Conservation (phyloP, 2,113 vertebrate genomes). For the Chaenocephalus aceratus region DNA sequence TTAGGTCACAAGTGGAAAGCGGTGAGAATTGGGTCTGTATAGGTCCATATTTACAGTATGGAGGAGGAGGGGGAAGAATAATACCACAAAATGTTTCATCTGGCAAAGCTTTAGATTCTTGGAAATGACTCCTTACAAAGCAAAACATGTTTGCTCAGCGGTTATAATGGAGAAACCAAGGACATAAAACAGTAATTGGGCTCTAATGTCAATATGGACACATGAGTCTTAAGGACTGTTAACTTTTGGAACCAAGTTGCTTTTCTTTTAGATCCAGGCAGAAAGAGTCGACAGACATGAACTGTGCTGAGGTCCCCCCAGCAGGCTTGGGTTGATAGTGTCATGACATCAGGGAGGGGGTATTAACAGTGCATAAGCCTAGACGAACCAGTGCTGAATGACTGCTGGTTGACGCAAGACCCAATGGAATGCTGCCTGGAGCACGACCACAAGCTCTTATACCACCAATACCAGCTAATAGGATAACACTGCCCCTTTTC, state of each 20-base stretch:
- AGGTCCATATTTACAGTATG: conserved; percentile 58
- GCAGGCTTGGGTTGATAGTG: conserved; percentile 74
- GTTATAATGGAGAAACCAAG: conserved; percentile 19
- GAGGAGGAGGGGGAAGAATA: conserved; percentile 25
- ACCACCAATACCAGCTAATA: conserved; percentile 57
- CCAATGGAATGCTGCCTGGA: conserved; percentile 80
- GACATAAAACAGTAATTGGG: conserved; percentile 26
- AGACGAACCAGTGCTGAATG: conserved; percentile 76
- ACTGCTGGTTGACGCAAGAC: conserved; percentile 81
- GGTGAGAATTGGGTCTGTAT: conserved; percentile 50
- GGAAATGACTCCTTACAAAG: conserved; percentile 42
- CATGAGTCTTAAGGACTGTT: conserved; percentile 16
- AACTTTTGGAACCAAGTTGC: conserved; percentile 4
- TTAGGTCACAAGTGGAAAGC: conserved; percentile 53
- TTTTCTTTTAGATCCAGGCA: conserved; percentile 48
- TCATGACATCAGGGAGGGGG: conserved; percentile 74
- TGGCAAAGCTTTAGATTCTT: conserved; percentile 41
- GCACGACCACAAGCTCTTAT: conserved; percentile 67
- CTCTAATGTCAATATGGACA: conserved; percentile 14
- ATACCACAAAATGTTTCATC: conserved; percentile 46
- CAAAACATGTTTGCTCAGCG: conserved; percentile 43
- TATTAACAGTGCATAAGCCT: conserved; percentile 81
- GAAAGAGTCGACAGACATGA: conserved; percentile 54
- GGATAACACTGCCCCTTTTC: conserved; percentile 45
- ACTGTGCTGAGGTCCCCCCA: conserved; percentile 52